These are phyloP conservation scores for Microtus oregoni DNA, from an alignment of 2,113 vertebrate genomes.

Conservation along the genomic window DNA sequence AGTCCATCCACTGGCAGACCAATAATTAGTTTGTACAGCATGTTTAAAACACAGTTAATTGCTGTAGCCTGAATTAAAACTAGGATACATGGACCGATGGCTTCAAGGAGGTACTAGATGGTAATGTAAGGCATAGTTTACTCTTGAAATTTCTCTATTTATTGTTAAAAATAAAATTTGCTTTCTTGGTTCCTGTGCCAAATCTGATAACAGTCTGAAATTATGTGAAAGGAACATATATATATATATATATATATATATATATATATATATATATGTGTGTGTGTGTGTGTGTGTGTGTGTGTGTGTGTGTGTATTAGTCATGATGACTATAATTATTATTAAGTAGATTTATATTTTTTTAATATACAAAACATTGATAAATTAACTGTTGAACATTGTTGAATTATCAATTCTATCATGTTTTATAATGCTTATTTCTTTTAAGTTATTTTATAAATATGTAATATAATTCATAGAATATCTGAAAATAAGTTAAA, in stretches of 20 bases:
- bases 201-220: background rate
- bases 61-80: background rate
- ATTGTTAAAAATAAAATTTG: background rate
- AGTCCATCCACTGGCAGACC: background rate
- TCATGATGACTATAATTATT: background rate
- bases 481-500: background rate
- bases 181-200: background rate
- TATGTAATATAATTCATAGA: background rate
- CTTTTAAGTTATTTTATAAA: background rate
- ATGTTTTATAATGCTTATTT: background rate
- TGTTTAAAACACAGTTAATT: background rate
- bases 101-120: background rate
- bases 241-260: background rate
- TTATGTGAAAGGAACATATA: slow-evolving; percentile 10
- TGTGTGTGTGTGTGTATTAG: background rate
- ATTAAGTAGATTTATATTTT: background rate
- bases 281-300: too few species aligned
- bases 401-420: background rate
- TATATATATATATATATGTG: background rate
- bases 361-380: background rate
- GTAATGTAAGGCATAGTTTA: background rate
- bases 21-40: background rate
- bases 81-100: background rate
- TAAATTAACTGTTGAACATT: background rate
- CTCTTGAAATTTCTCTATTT: background rate